Conservation (phyloP, 2,888 invertebrate species). For the Nymphalis c-album region DNA sequence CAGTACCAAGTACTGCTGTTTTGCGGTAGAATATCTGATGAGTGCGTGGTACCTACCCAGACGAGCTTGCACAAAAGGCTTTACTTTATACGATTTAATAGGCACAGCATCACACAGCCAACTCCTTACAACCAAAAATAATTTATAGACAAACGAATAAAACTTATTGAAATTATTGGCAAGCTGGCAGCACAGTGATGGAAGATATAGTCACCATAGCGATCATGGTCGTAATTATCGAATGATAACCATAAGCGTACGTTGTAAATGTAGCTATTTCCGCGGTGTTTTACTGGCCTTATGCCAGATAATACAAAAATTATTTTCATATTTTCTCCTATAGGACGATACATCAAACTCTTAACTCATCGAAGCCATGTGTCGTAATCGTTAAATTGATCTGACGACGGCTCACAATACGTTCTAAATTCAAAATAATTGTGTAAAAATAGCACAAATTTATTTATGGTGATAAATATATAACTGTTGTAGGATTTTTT, state of each 20-base stretch:
- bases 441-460: background rate
- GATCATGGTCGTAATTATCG: background rate
- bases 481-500: no score
- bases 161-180: no score
- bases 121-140: no score
- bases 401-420: background rate
- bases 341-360: conserved; percentile 12
- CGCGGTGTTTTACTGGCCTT: conserved; percentile 24
- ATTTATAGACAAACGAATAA: no score
- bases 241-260: conserved; percentile 21
- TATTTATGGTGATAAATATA: background rate
- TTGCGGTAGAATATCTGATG: no score
- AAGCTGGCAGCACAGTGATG: background rate
- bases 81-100: no score
- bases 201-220: background rate
- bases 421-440: background rate
- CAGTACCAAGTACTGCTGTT: no score
- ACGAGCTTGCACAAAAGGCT: no score
- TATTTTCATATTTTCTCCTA: conserved; percentile 19
- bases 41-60: no score
- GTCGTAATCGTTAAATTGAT: conserved; percentile 1
- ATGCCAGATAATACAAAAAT: conserved; percentile 20
- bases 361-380: conserved; percentile 8
- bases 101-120: no score
- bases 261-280: conserved; percentile 28